Evolutionary conservation across 2,888 invertebrate genomes (phyloP).

Genomic region (Eupithecia pulchellata): DNA sequence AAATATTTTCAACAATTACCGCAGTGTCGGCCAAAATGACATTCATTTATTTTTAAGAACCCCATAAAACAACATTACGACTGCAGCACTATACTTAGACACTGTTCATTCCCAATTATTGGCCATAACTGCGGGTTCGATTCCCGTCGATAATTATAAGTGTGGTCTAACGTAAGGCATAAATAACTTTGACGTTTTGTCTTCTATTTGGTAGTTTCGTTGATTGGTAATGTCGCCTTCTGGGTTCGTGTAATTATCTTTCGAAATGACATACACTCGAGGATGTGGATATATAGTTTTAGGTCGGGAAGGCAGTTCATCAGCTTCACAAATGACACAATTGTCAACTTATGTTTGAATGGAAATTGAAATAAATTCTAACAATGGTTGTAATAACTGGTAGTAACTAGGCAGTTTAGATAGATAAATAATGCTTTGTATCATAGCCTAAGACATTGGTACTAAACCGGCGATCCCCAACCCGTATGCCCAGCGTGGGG

Average conservation of each 20-base stretch:
- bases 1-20: constrained; percentile 40
- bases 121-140: constrained; percentile 77
- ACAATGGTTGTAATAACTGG: too few species aligned
- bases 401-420: too few species aligned
- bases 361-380: not conserved
- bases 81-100: constrained; percentile 71
- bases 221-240: constrained; percentile 44
- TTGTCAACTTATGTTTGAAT: not conserved
- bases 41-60: constrained; percentile 75
- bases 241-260: constrained; percentile 6
- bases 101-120: constrained; percentile 78
- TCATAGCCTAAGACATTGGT: too few species aligned
- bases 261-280: not conserved
- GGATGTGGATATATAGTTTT: constrained; percentile 1
- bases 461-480: too few species aligned
- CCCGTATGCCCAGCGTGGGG: too few species aligned
- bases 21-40: constrained; percentile 65
- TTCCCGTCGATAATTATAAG: constrained; percentile 77
- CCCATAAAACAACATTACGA: constrained; percentile 77
- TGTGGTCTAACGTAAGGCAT: constrained; percentile 53
- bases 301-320: constrained; percentile 17
- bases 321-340: constrained; percentile 4
- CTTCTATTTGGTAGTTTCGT: constrained; percentile 49
- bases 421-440: too few species aligned
- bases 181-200: constrained; percentile 53